Base-by-base conservation (phyloP, 1,140 invertebrate species). In the Potamilus streckersoni region DNA sequence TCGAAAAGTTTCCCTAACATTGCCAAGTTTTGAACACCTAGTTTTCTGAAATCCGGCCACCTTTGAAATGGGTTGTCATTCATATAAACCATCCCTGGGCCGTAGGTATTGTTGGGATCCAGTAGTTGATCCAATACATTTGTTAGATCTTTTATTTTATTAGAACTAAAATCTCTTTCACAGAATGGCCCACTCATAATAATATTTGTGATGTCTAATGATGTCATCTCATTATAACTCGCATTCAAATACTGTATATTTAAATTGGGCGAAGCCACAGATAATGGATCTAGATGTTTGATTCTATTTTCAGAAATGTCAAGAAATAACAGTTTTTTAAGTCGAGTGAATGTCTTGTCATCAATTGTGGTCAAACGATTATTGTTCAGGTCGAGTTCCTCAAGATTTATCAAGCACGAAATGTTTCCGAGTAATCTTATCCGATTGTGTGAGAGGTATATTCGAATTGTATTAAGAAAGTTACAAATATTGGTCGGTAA, bases 81-180 rank as follows among this genome's bases (percentile, higher is more conserved):
- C 16, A 76, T 12, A 49, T 14, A 11, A 20, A 71, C 69, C 23
- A 76, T 67, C 5, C 74, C 74, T 27, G 74, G 74, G 15, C 74
- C 69, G 68, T 76, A 76, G 6, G 49, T 71, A 58, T 61, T 63
- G 23, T 20, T 17, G 2, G 27, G 2, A n/a, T 71, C 20, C 56
- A 71, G 31, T 58, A 14, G 56, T 6, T 60, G 31, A 20, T 55
- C 19, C 2, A 60, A 13, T 58, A 59, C 63, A 67, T 76, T 76
- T 13, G 58, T 27, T 19, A 67, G 15, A 0, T 71, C 23, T 31
- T 6, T 31, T 4, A 76, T 71, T 65, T 65, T 0, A 49, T 76
- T 76, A 20, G 19, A 3, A 20, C 31, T 56, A 57, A 38, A 76
- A 23, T 66, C 19, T 17, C 71, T 59, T 15, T 59, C 1, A 67